These are phyloP conservation scores for Brachynemurus nebulosus DNA, from an alignment of 2,888 invertebrate species.

Conservation along the genomic window DNA sequence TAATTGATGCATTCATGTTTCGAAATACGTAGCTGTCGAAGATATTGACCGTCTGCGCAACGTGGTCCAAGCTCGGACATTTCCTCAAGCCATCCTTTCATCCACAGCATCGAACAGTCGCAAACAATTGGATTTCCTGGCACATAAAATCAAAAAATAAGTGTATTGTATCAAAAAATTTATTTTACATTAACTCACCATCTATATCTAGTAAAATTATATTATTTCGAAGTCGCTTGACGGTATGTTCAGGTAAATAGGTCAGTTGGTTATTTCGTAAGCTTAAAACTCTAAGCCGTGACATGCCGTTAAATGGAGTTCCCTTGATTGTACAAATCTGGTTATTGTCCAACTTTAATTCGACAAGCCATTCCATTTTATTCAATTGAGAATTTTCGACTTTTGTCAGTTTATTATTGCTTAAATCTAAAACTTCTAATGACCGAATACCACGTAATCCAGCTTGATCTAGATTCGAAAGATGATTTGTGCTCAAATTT, in stretches of 20 bases:
- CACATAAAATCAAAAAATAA: no score
- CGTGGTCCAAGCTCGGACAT: slow-evolving; percentile 59
- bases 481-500: slow-evolving; percentile 70
- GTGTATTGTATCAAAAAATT: no score
- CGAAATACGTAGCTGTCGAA: slow-evolving; percentile 58
- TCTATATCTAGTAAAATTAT: slow-evolving; percentile 73
- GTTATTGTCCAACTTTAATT: slow-evolving; percentile 74
- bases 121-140: slow-evolving; percentile 73
- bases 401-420: slow-evolving; percentile 58
- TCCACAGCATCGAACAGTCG: slow-evolving; percentile 70
- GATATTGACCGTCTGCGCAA: slow-evolving; percentile 62
- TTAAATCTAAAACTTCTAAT: slow-evolving; percentile 73
- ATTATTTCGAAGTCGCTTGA: slow-evolving; percentile 62
- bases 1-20: slow-evolving; percentile 44
- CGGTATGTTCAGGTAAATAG: slow-evolving; percentile 56
- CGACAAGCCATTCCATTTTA: slow-evolving; percentile 74
- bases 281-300: slow-evolving; percentile 65
- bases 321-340: slow-evolving; percentile 66
- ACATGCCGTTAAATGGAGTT: slow-evolving; percentile 71
- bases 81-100: slow-evolving; percentile 69
- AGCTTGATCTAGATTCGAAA: slow-evolving; percentile 58
- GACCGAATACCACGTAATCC: slow-evolving; percentile 60
- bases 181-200: no score
- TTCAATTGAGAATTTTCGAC: slow-evolving; percentile 48
- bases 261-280: slow-evolving; percentile 62